Conservation (phyloP, 2,797 vertebrate species). For the Ciconia nigra region DNA sequence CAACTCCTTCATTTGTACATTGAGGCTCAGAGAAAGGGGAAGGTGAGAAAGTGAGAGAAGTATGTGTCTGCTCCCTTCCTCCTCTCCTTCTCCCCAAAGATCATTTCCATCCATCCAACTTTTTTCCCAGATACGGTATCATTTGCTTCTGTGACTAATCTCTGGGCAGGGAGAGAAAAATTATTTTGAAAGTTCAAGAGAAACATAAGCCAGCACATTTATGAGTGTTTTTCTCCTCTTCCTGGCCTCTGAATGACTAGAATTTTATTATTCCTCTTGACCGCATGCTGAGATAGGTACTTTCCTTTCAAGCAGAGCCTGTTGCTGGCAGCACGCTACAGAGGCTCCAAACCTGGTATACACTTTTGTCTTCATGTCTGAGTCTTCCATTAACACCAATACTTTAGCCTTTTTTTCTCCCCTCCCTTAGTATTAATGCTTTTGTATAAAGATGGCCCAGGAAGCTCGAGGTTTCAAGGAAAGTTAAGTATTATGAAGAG, state of each 20-base stretch:
- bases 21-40: background rate
- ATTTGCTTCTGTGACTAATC: slow-evolving; percentile 36
- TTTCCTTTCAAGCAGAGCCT: slow-evolving; percentile 30
- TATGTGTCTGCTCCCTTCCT: background rate
- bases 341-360: background rate
- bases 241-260: slow-evolving; percentile 30
- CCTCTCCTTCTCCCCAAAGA: background rate
- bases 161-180: slow-evolving; percentile 28
- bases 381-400: slow-evolving; percentile 11
- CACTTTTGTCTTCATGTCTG: background rate
- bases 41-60: background rate
- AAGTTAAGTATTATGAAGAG: background rate
- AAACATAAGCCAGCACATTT: slow-evolving; percentile 55
- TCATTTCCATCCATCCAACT: background rate
- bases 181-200: slow-evolving; percentile 32
- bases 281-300: slow-evolving; percentile 44
- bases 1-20: background rate
- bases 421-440: background rate
- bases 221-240: slow-evolving; percentile 55
- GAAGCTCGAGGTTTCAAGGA: background rate
- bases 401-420: background rate
- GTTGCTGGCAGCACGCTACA: slow-evolving; percentile 8
- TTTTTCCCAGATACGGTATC: slow-evolving; percentile 9
- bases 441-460: background rate
- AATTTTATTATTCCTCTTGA: slow-evolving; percentile 59